Conservation (phyloP, 2,797 vertebrate species). For the Darevskia mixta region DNA sequence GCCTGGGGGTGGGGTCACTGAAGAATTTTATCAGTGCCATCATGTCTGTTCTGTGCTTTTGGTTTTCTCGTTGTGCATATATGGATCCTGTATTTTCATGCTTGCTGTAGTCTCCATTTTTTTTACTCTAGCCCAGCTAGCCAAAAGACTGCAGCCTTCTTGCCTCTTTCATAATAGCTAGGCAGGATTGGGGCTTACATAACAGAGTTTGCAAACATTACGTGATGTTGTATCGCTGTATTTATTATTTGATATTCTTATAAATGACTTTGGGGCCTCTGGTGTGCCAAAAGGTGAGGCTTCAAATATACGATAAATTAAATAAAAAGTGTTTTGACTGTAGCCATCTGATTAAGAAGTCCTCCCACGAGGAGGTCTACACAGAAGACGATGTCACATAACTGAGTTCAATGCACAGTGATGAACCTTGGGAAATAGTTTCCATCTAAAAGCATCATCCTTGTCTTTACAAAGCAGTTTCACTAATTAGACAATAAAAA, state of each 20-base stretch:
- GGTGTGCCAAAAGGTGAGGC: background rate
- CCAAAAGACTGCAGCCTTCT: background rate
- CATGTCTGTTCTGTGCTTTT: too few species aligned
- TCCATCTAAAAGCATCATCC: background rate
- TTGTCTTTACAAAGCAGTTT: slow-evolving; percentile 26
- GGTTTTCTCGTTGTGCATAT: background rate
- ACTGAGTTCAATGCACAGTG: slow-evolving; percentile 33
- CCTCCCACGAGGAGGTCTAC: background rate
- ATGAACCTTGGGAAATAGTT: slow-evolving; percentile 26
- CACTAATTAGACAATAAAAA: background rate
- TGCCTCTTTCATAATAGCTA: background rate
- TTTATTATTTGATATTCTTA: background rate
- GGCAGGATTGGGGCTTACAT: background rate
- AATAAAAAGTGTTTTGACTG: background rate
- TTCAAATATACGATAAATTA: background rate
- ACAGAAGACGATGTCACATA: background rate
- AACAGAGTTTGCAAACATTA: background rate
- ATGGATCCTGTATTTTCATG: background rate
- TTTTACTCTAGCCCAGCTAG: background rate
- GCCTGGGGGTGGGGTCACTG: too few species aligned
- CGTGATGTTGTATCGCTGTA: background rate
- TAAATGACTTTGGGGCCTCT: background rate
- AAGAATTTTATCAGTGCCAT: too few species aligned
- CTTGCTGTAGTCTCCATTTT: background rate
- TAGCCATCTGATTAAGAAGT: background rate